Evolutionary conservation across 2,888 invertebrate genomes (phyloP).

Genomic region (Nephrocerus scutellatus): DNA sequence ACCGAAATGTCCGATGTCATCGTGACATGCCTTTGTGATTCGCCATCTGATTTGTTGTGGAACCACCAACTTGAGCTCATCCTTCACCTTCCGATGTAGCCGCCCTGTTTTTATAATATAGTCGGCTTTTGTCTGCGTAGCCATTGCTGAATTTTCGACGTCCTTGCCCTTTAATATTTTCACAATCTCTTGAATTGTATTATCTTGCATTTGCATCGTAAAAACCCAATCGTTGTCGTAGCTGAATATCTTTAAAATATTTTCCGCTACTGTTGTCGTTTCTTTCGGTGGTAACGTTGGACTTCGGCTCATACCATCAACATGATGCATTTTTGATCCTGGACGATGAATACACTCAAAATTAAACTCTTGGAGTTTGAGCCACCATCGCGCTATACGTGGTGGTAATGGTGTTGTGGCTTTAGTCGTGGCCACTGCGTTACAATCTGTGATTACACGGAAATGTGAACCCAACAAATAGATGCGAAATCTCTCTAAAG

Average conservation of each 20-base stretch:
- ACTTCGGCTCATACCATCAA: conserved; percentile 31
- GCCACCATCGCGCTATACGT: conserved; percentile 31
- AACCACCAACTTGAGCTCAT: conserved; percentile 10
- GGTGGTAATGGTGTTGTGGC: conserved; percentile 28
- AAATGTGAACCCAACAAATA: conserved; percentile 36
- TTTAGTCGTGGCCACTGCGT: conserved; percentile 30
- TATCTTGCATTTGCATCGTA: conserved; percentile 13
- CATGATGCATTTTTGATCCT: conserved; percentile 31
- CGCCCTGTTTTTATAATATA: conserved; percentile 5
- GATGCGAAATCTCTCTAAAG: conserved; percentile 33
- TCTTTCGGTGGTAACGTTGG: conserved; percentile 9
- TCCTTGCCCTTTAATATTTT: neutral
- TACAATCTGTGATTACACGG: conserved; percentile 36
- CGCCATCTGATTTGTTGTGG: conserved; percentile 15
- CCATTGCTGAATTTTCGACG: neutral
- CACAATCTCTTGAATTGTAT: neutral
- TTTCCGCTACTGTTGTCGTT: conserved; percentile 8
- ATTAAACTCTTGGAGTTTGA: conserved; percentile 24
- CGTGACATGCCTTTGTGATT: conserved; percentile 20
- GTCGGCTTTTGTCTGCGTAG: conserved; percentile 1
- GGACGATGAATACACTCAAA: conserved; percentile 20
- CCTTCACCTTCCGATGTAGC: conserved; percentile 3
- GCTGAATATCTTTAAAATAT: conserved; percentile 10
- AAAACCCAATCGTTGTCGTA: conserved; percentile 9
- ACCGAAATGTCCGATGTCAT: conserved; percentile 22